These are phyloP conservation scores for Ophonus ardosiacus DNA, from an alignment of 2,888 invertebrate genomes.

Conservation along the genomic window DNA sequence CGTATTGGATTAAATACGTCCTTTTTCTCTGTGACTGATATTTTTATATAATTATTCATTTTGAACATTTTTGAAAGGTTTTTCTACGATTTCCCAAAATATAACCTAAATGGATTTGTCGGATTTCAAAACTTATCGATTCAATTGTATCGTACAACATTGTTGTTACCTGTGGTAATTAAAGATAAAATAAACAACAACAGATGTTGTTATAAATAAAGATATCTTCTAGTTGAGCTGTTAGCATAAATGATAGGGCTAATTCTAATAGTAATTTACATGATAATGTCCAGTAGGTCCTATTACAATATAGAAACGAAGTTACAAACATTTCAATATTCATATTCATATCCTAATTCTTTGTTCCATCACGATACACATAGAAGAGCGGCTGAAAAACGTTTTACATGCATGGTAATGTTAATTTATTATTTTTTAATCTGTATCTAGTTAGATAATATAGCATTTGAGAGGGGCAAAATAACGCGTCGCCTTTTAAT, in stretches of 20 bases:
- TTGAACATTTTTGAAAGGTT: no score
- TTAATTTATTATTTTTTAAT: slow-evolving; percentile 49
- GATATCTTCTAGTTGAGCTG: not conserved
- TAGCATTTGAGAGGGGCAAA: slow-evolving; percentile 30
- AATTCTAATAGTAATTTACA: not conserved
- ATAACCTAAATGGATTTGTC: no score
- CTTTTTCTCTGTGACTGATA: no score
- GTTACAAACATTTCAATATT: not conserved
- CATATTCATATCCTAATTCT: not conserved
- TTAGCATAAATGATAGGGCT: not conserved
- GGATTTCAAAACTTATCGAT: no score
- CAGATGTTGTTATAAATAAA: not conserved
- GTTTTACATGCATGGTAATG: slow-evolving; percentile 43
- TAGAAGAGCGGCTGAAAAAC: slow-evolving; percentile 3
- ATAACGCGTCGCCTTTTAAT: slow-evolving; percentile 56
- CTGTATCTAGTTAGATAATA: slow-evolving; percentile 54
- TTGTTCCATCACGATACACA: not conserved
- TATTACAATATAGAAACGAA: not conserved
- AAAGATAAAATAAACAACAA: not conserved
- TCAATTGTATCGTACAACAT: not conserved
- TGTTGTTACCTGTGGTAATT: not conserved
- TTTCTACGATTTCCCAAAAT: no score
- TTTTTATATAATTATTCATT: no score
- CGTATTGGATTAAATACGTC: no score
- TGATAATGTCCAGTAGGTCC: not conserved